These are phyloP conservation scores for Tachina fera DNA, from an alignment of 2,888 invertebrate species.

Conservation along the genomic window DNA sequence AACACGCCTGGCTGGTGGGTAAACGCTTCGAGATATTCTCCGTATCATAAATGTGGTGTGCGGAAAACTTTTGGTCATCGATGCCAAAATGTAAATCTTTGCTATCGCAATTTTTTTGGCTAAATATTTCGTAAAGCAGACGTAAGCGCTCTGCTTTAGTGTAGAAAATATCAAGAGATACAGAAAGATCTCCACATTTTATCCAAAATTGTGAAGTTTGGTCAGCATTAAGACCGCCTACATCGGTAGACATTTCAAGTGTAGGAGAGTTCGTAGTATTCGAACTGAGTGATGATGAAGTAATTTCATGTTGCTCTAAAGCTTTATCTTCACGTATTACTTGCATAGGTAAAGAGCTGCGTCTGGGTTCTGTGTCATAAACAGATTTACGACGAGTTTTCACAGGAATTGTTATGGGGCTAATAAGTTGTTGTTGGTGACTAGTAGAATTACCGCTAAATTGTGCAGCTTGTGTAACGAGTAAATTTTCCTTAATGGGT, in stretches of 20 bases:
- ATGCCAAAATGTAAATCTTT: constrained; percentile 79
- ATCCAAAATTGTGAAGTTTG: constrained; percentile 78
- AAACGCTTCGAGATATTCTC: constrained; percentile 72
- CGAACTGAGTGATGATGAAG: not conserved
- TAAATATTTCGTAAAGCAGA: constrained; percentile 78
- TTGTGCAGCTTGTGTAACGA: not conserved
- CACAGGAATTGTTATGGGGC: constrained; percentile 72
- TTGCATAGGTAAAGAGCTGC: constrained; percentile 79
- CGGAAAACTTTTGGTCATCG: constrained; percentile 77
- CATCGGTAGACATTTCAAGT: constrained; percentile 73
- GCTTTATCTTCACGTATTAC: constrained; percentile 79
- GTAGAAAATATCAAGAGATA: constrained; percentile 75
- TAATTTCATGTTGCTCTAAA: constrained; percentile 67
- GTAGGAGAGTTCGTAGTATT: constrained; percentile 68
- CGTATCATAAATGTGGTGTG: constrained; percentile 40
- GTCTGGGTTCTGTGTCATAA: constrained; percentile 73
- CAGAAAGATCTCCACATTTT: constrained; percentile 76
- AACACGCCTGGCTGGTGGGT: constrained; percentile 74
- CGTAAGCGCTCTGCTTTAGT: constrained; percentile 75
- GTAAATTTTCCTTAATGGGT: constrained; percentile 74
- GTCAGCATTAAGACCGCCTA: not conserved
- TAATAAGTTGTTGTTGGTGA: constrained; percentile 72
- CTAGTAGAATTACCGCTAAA: constrained; percentile 15
- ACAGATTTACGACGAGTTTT: constrained; percentile 69
- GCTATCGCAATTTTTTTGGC: constrained; percentile 77